Evolutionary conservation across 2,888 invertebrate species (phyloP).

Genomic region (Ectropis crepuscularia): DNA sequence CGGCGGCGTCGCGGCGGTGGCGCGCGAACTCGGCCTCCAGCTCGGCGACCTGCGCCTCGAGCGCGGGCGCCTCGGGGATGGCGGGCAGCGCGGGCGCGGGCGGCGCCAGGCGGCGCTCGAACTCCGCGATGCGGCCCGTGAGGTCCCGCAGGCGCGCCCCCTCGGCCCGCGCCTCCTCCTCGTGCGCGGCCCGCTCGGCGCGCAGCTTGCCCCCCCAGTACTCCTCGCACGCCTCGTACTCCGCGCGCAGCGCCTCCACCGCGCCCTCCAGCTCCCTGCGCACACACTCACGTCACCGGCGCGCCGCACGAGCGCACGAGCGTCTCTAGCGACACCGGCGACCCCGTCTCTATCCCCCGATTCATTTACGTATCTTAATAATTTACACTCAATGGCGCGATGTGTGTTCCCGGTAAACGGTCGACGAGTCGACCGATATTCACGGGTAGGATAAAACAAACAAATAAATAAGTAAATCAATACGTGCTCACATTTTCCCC

Average conservation of each 20-base stretch:
- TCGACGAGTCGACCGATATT: too few relatives aligned
- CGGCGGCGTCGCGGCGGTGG: conserved; percentile 45
- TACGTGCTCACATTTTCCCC: too few relatives aligned
- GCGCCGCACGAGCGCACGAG: background rate
- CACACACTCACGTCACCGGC: conserved; percentile 7
- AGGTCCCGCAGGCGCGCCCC: conserved; percentile 91
- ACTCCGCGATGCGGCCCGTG: conserved; percentile 90
- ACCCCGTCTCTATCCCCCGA: too few relatives aligned
- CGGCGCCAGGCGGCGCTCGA: conserved; percentile 88
- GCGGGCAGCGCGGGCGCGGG: conserved; percentile 85
- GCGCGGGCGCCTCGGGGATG: conserved; percentile 86
- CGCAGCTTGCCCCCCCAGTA: conserved; percentile 93
- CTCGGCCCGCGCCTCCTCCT: conserved; percentile 90
- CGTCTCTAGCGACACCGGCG: too few relatives aligned
- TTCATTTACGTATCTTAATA: too few relatives aligned
- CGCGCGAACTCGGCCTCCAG: conserved; percentile 75
- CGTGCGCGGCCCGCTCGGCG: conserved; percentile 90
- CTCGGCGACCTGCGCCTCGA: conserved; percentile 82
- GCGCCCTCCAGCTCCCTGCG: conserved; percentile 89
- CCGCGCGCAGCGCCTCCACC: conserved; percentile 89
- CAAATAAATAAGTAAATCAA: too few relatives aligned
- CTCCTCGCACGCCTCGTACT: conserved; percentile 94
- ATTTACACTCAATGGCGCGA: too few relatives aligned
- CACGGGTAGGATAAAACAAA: too few relatives aligned
- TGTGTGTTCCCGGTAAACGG: too few relatives aligned